A percentile compares a stretch with the other conserved stretches of the same genome.
Evolutionary conservation across 2,797 vertebrate genomes (phyloP).

Genomic region (Acanthurus lineatus): DNA sequence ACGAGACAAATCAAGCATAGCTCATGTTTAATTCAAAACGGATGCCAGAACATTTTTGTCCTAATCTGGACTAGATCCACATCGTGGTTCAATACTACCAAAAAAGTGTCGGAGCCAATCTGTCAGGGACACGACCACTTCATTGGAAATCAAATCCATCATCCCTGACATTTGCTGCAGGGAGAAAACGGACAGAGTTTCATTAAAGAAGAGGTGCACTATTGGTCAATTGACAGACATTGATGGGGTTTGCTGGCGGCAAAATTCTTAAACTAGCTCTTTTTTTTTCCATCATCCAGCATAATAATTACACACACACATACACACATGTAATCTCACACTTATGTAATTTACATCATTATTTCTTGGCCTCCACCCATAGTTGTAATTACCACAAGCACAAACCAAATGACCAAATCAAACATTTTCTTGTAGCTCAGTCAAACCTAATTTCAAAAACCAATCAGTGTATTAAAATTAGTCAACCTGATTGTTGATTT

Average conservation of each 20-base stretch:
- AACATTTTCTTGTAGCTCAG: neutral
- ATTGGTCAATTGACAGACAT: constrained; percentile 64
- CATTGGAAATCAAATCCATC: constrained; percentile 67
- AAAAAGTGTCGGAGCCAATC: constrained; percentile 19
- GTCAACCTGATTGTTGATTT: too few species aligned
- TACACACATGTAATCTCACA: neutral
- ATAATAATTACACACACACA: constrained; percentile 4
- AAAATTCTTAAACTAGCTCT: constrained; percentile 29
- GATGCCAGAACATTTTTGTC: constrained; percentile 18
- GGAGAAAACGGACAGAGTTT: constrained; percentile 47
- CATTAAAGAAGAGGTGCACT: constrained; percentile 55
- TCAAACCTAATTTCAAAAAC: neutral
- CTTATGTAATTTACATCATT: neutral
- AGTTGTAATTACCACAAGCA: neutral
- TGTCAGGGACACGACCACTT: constrained; percentile 43
- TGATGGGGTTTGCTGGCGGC: constrained; percentile 55
- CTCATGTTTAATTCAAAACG: constrained; percentile 71
- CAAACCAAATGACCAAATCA: neutral
- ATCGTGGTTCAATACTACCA: constrained; percentile 30
- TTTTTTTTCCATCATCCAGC: constrained; percentile 23
- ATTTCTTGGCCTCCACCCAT: neutral
- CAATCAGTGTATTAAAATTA: neutral
- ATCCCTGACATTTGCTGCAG: constrained; percentile 43
- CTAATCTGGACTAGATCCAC: constrained; percentile 50
- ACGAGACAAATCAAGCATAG: constrained; percentile 46